Percentiles rank a stretch among this genome's conserved stretches.
Conservation (phyloP, 2,797 vertebrate genomes). For the Sparus aurata region DNA sequence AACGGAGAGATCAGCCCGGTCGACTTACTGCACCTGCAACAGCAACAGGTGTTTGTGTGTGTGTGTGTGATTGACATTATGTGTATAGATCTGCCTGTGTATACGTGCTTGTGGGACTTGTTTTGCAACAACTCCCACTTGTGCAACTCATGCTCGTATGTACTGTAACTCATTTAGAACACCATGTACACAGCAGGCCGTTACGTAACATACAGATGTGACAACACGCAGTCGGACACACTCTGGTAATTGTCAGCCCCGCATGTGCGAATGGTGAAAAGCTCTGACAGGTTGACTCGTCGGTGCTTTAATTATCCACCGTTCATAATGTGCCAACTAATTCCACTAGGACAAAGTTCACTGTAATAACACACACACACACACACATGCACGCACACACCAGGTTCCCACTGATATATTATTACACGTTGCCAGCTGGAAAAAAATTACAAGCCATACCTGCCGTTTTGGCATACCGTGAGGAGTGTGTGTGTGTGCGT, state of each 20-base stretch:
- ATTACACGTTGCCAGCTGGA: slow-evolving; percentile 20
- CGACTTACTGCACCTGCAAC: slow-evolving; percentile 97
- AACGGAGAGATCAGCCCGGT: slow-evolving; percentile 97
- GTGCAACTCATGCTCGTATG: slow-evolving; percentile 43
- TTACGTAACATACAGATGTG: slow-evolving; percentile 69
- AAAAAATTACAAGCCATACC: slow-evolving; percentile 15
- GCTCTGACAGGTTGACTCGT: slow-evolving; percentile 62
- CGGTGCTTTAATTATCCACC: slow-evolving; percentile 64
- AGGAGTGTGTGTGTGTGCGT: slow-evolving; percentile 15
- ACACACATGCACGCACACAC: slow-evolving; percentile 21
- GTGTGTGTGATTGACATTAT: slow-evolving; percentile 32
- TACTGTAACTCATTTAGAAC: slow-evolving; percentile 51
- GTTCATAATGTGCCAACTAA: slow-evolving; percentile 56
- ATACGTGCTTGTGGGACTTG: slow-evolving; percentile 37
- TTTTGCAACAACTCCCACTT: slow-evolving; percentile 58
- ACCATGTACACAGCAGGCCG: slow-evolving; percentile 43
- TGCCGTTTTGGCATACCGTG: neutral
- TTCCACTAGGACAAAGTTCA: slow-evolving; percentile 61
- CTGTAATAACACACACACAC: slow-evolving; percentile 30
- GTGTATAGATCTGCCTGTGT: slow-evolving; percentile 40
- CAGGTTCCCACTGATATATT: slow-evolving; percentile 40
- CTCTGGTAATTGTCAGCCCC: slow-evolving; percentile 55
- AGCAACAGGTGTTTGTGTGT: slow-evolving; percentile 92
- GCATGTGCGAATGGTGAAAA: slow-evolving; percentile 43
- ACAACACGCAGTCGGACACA: slow-evolving; percentile 43